phyloP scores from a whole-genome alignment of 2,113 vertebrate genomes.

The Thomomys bottae region DNA sequence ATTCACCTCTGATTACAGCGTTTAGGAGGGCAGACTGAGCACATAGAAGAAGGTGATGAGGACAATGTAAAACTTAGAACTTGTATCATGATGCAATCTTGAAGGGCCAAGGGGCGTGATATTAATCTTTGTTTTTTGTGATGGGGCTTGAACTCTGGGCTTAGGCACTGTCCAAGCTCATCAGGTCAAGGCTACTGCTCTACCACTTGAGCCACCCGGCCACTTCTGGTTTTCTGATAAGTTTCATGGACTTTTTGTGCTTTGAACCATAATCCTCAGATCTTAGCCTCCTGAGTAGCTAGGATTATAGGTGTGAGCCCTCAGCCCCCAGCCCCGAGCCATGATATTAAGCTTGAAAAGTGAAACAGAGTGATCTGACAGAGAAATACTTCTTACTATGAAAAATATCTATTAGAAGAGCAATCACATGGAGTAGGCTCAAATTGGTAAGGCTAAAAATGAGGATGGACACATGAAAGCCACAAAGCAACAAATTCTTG shows the following conservation, averaged over 20 bases:
- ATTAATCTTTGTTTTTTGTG: too few relatives aligned
- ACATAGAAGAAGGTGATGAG: neutral
- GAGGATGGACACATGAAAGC: neutral
- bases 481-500: neutral
- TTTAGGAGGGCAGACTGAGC: neutral
- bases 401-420: neutral
- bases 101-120: neutral
- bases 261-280: too few relatives aligned
- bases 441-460: conserved; percentile 15
- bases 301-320: too few relatives aligned
- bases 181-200: too few relatives aligned
- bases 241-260: too few relatives aligned
- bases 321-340: too few relatives aligned
- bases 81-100: neutral
- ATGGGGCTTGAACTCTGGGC: too few relatives aligned
- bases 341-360: neutral
- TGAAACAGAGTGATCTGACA: neutral
- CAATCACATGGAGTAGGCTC: neutral
- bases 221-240: too few relatives aligned
- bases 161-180: too few relatives aligned
- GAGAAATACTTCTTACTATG: neutral
- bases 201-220: too few relatives aligned
- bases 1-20: neutral
- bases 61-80: neutral
- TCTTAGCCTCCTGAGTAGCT: too few relatives aligned